A percentile compares a stretch with the other conserved stretches of the same genome.
These are phyloP conservation scores for Oceanites oceanicus DNA, from an alignment of 2,113 vertebrate species.

Conservation along the genomic window DNA sequence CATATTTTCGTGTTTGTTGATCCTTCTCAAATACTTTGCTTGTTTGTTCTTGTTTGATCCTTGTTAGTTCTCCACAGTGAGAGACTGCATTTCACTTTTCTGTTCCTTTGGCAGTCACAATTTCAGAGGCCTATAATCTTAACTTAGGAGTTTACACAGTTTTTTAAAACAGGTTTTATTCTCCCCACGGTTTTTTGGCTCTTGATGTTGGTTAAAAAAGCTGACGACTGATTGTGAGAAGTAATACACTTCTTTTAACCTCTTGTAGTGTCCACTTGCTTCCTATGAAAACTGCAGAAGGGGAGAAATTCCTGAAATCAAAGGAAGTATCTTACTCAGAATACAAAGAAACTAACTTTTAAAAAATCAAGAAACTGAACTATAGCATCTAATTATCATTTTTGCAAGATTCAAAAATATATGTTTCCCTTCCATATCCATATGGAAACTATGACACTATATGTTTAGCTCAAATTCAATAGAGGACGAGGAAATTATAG, in stretches of 20 bases:
- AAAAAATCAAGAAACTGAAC: background rate
- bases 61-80: background rate
- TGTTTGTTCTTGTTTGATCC: background rate
- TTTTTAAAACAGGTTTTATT: background rate
- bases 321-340: background rate
- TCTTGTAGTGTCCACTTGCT: background rate
- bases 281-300: background rate
- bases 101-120: background rate
- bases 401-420: background rate
- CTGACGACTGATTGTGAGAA: background rate
- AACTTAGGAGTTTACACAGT: background rate
- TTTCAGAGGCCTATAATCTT: background rate
- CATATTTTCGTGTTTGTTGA: background rate
- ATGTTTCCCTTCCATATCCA: background rate
- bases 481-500: background rate
- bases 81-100: background rate
- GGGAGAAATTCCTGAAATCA: background rate
- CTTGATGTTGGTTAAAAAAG: background rate
- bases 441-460: background rate
- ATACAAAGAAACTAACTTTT: background rate
- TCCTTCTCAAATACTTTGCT: background rate
- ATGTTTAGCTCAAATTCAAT: conserved; percentile 4
- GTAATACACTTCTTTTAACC: background rate
- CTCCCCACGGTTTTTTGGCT: background rate
- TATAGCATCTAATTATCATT: background rate